These are phyloP conservation scores for Ennomos quercinarius DNA, from an alignment of 2,888 invertebrate genomes.

Conservation along the genomic window DNA sequence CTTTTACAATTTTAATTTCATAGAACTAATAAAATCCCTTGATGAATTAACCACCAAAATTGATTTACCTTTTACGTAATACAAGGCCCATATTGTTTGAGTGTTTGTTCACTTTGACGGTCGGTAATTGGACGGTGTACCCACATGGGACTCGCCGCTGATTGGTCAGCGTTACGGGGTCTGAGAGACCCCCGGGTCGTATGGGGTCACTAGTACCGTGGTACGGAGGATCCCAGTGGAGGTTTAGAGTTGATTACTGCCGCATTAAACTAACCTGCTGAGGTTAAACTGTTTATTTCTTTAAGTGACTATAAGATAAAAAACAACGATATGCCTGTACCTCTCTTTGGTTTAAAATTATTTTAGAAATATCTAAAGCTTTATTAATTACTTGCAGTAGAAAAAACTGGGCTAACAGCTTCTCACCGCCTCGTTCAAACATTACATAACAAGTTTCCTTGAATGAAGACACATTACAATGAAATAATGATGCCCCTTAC, in stretches of 20 bases:
- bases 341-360: too few relatives aligned
- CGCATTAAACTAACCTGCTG: slow-evolving; percentile 23
- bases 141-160: slow-evolving; percentile 44
- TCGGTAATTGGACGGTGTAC: slow-evolving; percentile 46
- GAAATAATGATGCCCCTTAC: too few relatives aligned
- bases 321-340: too few relatives aligned
- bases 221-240: slow-evolving; percentile 9
- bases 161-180: slow-evolving; percentile 38
- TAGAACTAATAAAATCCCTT: not conserved
- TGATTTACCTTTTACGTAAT: slow-evolving; percentile 14
- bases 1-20: too few relatives aligned
- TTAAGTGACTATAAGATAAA: not conserved
- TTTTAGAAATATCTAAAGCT: too few relatives aligned
- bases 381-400: too few relatives aligned
- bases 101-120: slow-evolving; percentile 33
- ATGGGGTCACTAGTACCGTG: slow-evolving; percentile 11
- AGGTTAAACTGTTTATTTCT: slow-evolving; percentile 26
- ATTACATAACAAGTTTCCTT: too few relatives aligned
- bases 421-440: too few relatives aligned
- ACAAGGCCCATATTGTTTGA: slow-evolving; percentile 24
- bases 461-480: too few relatives aligned
- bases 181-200: slow-evolving; percentile 16
- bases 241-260: slow-evolving; percentile 26
- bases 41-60: slow-evolving; percentile 21
- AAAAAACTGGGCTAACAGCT: too few relatives aligned